Evolutionary conservation across 2,797 vertebrate genomes (phyloP), one percentile per base, ranked within the genome.

Genomic region (Muraenolepis orangiensis): DNA sequence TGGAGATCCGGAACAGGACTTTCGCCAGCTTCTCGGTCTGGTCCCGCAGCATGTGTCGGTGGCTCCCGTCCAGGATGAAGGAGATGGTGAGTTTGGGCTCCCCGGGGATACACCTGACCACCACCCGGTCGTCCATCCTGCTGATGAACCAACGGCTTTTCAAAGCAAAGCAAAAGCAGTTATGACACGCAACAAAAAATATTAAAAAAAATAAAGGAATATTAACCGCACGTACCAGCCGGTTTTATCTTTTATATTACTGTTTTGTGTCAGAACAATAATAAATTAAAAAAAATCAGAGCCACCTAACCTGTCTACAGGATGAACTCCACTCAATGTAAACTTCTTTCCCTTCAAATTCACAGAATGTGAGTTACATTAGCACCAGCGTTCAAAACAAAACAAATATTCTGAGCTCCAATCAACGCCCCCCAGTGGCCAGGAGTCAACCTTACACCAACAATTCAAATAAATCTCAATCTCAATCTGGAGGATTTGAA

Each of bases 41-140:
- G 74, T 97, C 96, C 73, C 97, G 91, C 81, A 95, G 94, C 96
- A 98, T 94, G 73, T 96, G 93, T 76, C 87, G 94, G 75, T 93
- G 84, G 72, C 92, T 94, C 61, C 96, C 96, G 75, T 94, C 89
- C 69, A 98, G 72, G 13, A 84, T 85, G 74, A 98, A 93, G 0
- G 93, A 95, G 82, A 99, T 93, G 80, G 95, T 97, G 78, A 99
- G 92, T 74, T 96, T 97, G 13, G 93, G 79, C 85, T 98, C 96
- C 1, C 90, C 92, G 1, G 95, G 94, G 78, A 97, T 88, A 11
- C 95, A 97, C 28, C 97, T 89, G 80, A 99, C 97, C 68, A 94
- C 92, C 0, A 94, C 96, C 30, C 92, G 89, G n/a, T 64, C 57
- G 81, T 97, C 94, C 96, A 98, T 96, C 67, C 72, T 38, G n/a